Evolutionary conservation across 2,888 invertebrate genomes (phyloP).

Genomic region (Plusia festucae): DNA sequence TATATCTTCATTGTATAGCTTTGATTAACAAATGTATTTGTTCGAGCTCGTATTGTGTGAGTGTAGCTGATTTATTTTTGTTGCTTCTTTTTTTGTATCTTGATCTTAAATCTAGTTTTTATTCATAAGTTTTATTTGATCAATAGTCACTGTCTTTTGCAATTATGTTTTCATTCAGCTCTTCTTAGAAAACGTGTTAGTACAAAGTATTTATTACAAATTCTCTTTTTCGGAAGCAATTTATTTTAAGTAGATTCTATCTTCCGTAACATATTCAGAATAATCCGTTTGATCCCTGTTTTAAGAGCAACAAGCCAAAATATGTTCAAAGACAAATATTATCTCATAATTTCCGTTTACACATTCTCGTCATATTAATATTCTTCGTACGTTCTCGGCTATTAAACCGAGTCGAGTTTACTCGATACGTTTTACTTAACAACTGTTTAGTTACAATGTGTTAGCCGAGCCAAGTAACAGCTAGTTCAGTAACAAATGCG

Average conservation of each 20-base stretch:
- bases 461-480: constrained; percentile 72
- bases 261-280: constrained; percentile 25
- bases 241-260: constrained; percentile 38
- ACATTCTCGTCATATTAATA: constrained; percentile 72
- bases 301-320: constrained; percentile 37
- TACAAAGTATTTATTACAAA: too few species aligned
- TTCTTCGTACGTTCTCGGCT: constrained; percentile 74
- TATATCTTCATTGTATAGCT: constrained; percentile 61
- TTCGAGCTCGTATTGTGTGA: constrained; percentile 25
- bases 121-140: neutral
- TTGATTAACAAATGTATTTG: constrained; percentile 50
- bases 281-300: constrained; percentile 37
- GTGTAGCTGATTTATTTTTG: constrained; percentile 9
- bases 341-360: constrained; percentile 68
- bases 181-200: too few species aligned
- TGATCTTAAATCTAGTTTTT: constrained; percentile 3
- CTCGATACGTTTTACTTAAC: constrained; percentile 63
- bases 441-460: constrained; percentile 67
- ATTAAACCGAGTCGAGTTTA: constrained; percentile 75
- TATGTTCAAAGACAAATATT: constrained; percentile 53
- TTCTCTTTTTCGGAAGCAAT: constrained; percentile 27
- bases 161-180: neutral
- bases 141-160: constrained; percentile 15
- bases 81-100: neutral
- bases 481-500: constrained; percentile 74